Evolutionary conservation across 2,797 vertebrate species (phyloP).

Genomic region (Syndactyla subalaris): DNA sequence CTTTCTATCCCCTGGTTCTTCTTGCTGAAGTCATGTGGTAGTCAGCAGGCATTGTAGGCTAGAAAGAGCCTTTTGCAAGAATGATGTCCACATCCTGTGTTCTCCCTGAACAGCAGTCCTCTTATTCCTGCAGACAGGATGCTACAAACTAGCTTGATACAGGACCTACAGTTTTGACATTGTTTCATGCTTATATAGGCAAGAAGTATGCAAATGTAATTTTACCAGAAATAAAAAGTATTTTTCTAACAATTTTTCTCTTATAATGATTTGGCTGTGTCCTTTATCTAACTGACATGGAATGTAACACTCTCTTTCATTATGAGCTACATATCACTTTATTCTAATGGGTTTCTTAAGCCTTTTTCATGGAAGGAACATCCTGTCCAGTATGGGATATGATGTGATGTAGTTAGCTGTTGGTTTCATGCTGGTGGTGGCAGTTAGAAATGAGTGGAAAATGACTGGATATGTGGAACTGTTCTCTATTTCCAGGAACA

Average conservation of each 20-base stretch:
- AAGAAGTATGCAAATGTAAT: not conserved
- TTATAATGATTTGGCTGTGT: not conserved
- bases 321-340: not conserved
- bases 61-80: not conserved
- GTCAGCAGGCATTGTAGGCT: rapidly evolving
- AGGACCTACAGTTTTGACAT: not conserved
- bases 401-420: not conserved
- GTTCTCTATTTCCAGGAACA: not conserved
- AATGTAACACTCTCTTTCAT: not conserved
- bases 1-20: not conserved
- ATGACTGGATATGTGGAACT: not conserved
- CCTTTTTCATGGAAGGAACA: not conserved
- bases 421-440: not conserved
- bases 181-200: not conserved
- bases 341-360: not conserved
- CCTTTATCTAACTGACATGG: not conserved
- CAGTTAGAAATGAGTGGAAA: not conserved
- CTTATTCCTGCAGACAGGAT: not conserved
- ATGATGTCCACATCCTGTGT: not conserved
- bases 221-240: not conserved
- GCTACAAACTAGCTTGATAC: not conserved
- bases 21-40: not conserved
- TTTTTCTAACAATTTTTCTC: not conserved
- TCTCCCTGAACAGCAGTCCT: not conserved
- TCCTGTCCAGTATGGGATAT: not conserved